Conservation (phyloP, 2,113 vertebrate genomes). For the Laticauda colubrina region DNA sequence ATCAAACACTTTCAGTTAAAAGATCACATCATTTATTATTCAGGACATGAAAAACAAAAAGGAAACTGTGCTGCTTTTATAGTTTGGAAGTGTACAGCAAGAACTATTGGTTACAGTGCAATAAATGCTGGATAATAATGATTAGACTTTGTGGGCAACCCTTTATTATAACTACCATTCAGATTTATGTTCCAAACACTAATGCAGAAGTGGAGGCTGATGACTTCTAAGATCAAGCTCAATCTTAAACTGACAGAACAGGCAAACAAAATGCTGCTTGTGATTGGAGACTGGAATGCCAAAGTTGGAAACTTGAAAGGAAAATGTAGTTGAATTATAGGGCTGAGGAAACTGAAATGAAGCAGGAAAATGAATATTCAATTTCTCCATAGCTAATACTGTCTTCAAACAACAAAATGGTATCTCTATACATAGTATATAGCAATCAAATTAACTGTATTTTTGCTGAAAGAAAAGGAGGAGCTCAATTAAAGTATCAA, state of each 20-base stretch:
- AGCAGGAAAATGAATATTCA: not conserved
- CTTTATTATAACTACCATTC: not conserved
- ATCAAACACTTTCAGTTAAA: not conserved
- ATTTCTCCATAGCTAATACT: not conserved
- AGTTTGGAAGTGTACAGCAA: not conserved
- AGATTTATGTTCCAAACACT: not conserved
- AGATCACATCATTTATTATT: not conserved
- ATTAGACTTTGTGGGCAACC: not conserved
- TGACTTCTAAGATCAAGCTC: not conserved
- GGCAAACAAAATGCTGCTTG: not conserved
- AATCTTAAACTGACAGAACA: not conserved
- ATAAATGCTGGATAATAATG: not conserved
- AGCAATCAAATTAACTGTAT: not conserved
- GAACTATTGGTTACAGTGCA: not conserved
- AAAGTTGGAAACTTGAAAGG: not conserved
- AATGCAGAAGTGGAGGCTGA: not conserved
- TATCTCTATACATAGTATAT: not conserved
- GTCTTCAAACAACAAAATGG: not conserved
- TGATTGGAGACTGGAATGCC: not conserved
- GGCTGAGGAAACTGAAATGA: not conserved
- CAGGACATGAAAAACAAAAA: not conserved
- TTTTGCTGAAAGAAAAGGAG: not conserved
- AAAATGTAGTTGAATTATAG: not conserved
- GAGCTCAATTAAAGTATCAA: not conserved
- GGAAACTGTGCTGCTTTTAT: not conserved